phyloP scores from a whole-genome alignment of 2,888 invertebrate species.

The Phengaris arion region DNA sequence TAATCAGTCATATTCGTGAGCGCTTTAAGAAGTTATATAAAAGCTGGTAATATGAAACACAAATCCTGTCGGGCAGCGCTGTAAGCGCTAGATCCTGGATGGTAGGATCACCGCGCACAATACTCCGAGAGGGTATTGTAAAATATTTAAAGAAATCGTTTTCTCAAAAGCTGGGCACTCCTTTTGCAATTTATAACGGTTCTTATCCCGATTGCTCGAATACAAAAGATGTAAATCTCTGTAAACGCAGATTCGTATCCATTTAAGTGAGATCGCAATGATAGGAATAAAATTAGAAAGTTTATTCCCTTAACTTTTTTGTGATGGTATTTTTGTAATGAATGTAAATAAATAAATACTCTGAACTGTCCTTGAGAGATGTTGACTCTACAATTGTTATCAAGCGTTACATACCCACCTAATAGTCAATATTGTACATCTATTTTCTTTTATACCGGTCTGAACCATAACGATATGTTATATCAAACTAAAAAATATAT shows the following conservation, averaged over 20 bases:
- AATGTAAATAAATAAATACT: neutral
- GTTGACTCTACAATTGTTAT: neutral
- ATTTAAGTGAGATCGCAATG: slow-evolving; percentile 33
- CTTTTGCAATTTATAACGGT: slow-evolving; percentile 73
- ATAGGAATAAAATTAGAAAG: slow-evolving; percentile 30
- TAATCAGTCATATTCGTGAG: slow-evolving; percentile 30
- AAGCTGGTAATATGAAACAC: slow-evolving; percentile 42
- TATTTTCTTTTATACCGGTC: neutral
- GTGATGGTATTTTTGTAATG: neutral
- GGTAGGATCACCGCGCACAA: slow-evolving; percentile 50
- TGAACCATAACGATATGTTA: neutral
- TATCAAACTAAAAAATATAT: too few species aligned
- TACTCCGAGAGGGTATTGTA: slow-evolving; percentile 64
- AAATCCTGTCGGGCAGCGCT: slow-evolving; percentile 57
- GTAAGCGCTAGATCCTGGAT: slow-evolving; percentile 53
- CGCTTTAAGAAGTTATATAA: slow-evolving; percentile 33
- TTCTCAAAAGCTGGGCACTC: slow-evolving; percentile 65
- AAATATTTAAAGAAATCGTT: slow-evolving; percentile 71
- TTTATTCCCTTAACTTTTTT: slow-evolving; percentile 15
- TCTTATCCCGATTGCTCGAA: slow-evolving; percentile 68
- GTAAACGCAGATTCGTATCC: slow-evolving; percentile 36
- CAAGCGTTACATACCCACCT: neutral
- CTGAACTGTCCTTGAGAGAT: neutral
- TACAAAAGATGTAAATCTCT: slow-evolving; percentile 39
- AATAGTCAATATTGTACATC: neutral